Conservation (phyloP, 2,113 vertebrate species). For the Aegotheles bennettii region DNA sequence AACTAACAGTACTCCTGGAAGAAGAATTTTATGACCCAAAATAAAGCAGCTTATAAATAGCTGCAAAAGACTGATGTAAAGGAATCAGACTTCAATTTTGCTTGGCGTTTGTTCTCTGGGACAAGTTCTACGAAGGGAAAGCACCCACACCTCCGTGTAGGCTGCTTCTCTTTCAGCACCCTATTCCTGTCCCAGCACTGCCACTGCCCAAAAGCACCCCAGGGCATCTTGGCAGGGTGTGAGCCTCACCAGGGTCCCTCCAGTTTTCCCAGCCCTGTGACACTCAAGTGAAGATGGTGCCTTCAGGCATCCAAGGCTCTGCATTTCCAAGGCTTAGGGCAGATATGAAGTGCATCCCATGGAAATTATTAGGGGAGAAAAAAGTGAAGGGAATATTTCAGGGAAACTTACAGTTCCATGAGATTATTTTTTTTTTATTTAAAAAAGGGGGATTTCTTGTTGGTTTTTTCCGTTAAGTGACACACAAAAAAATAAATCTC, state of each 20-base stretch:
- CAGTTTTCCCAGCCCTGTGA: neutral
- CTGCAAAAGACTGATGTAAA: neutral
- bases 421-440: neutral
- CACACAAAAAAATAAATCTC: no score
- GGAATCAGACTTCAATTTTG: neutral
- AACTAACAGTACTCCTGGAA: neutral
- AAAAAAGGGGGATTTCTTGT: neutral
- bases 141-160: neutral
- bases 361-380: neutral
- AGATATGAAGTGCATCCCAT: neutral
- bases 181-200: neutral
- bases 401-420: neutral
- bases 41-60: slow-evolving; percentile 50
- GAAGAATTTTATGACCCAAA: slow-evolving; percentile 4
- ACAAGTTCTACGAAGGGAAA: neutral
- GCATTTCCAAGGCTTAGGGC: neutral
- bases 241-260: neutral
- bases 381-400: neutral
- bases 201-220: fast-evolving
- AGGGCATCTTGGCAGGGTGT: no score
- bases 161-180: neutral
- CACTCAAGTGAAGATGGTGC: neutral
- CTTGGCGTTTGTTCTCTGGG: neutral
- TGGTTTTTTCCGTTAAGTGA: neutral
- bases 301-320: neutral